Evolutionary conservation across 2,797 vertebrate genomes (phyloP).

Genomic region (Sarcoramphus papa): DNA sequence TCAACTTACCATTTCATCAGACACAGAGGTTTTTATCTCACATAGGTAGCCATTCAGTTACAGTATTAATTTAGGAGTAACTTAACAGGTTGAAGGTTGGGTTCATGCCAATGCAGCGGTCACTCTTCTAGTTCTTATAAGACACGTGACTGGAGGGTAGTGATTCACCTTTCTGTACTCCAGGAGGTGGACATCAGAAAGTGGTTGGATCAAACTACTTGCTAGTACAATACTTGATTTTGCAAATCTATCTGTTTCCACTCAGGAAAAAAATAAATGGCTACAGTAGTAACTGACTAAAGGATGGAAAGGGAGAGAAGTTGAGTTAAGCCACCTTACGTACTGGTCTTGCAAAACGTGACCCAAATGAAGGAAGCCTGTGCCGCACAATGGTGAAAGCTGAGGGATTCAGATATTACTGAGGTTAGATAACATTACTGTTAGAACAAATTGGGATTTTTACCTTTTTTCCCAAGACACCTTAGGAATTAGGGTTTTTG

Average conservation of each 20-base stretch:
- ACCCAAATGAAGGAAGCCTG: not conserved
- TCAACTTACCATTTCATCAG: not conserved
- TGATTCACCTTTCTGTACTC: not conserved
- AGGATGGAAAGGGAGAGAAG: not conserved
- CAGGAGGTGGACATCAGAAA: not conserved
- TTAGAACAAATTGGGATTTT: not conserved
- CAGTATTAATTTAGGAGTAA: not conserved
- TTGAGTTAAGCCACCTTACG: not conserved
- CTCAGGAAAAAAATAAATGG: not conserved
- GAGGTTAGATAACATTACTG: not conserved
- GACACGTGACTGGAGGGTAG: fast-evolving
- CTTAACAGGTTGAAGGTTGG: not conserved
- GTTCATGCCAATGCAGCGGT: not conserved
- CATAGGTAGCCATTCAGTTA: not conserved
- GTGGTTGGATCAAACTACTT: not conserved
- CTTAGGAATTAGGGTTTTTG: not conserved
- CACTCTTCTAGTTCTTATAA: not conserved
- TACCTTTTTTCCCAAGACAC: not conserved
- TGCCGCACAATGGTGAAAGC: fast-evolving
- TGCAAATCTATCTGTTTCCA: not conserved
- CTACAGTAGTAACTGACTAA: not conserved
- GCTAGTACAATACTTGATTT: not conserved
- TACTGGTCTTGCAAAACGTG: not conserved
- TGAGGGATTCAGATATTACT: not conserved
- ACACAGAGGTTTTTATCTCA: not conserved